These are phyloP conservation scores for Lerema accius DNA, from an alignment of 1,140 invertebrate genomes.

Conservation along the genomic window DNA sequence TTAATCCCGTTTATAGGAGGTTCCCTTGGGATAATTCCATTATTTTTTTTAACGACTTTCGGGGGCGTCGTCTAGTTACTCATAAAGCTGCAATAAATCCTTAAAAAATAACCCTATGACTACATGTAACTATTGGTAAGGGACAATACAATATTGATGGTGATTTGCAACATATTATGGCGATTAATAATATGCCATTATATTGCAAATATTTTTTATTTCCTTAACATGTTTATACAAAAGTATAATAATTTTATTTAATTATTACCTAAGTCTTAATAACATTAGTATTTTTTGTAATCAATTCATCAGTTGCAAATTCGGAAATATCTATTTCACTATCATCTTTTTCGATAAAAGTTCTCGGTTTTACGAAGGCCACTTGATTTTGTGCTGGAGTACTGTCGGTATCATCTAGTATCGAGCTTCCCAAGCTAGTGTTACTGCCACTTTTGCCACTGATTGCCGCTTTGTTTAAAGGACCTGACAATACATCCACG, in stretches of 20 bases:
- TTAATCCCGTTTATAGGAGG: no score
- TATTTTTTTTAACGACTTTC: no score
- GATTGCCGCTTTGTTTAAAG: constrained; percentile 51
- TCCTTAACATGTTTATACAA: neutral
- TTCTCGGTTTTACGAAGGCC: constrained; percentile 56
- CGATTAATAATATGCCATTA: neutral
- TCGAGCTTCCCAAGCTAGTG: constrained; percentile 75
- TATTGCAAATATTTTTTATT: constrained; percentile 36
- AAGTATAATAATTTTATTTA: no score
- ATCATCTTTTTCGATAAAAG: constrained; percentile 58
- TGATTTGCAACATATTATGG: no score
- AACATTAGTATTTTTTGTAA: constrained; percentile 52
- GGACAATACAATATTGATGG: no score
- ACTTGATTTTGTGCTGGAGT: constrained; percentile 48
- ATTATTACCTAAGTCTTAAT: neutral
- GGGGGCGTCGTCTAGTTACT: no score
- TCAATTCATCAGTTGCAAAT: constrained; percentile 65
- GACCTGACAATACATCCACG: constrained; percentile 56
- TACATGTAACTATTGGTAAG: no score
- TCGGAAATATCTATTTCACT: constrained; percentile 79
- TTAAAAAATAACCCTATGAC: no score
- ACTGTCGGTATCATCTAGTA: constrained; percentile 71
- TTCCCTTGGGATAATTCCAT: no score
- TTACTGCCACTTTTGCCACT: constrained; percentile 75
- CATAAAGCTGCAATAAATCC: no score